Conservation (phyloP, 2,888 invertebrate genomes). For the Papilio protenor region DNA sequence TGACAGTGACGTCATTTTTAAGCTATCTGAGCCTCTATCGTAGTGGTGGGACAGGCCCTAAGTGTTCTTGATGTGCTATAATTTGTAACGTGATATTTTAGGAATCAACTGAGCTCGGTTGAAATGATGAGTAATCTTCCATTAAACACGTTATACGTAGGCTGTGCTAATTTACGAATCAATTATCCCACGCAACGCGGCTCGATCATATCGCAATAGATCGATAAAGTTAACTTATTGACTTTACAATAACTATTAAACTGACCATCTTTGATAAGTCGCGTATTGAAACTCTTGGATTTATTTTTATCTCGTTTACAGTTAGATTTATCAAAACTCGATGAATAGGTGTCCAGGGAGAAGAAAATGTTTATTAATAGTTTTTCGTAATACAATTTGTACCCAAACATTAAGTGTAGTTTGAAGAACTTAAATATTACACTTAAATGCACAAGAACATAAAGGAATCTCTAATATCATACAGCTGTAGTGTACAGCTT, state of each 20-base stretch:
- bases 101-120: conserved; percentile 25
- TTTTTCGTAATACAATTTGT: neutral
- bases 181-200: conserved; percentile 42
- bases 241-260: conserved; percentile 32
- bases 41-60: neutral
- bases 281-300: neutral
- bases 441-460: neutral
- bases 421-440: neutral
- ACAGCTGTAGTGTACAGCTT: conserved; percentile 18
- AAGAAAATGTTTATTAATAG: neutral
- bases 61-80: conserved; percentile 33
- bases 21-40: too few relatives aligned
- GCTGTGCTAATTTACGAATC: conserved; percentile 43
- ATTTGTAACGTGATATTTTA: conserved; percentile 34
- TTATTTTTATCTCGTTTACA: neutral
- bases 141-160: conserved; percentile 40
- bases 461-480: neutral
- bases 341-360: neutral
- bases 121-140: conserved; percentile 41
- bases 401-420: neutral
- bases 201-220: conserved; percentile 29
- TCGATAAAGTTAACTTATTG: conserved; percentile 38
- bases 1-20: too few relatives aligned
- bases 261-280: conserved; percentile 25
- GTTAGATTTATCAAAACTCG: neutral